These are phyloP conservation scores for Corella eumyota DNA, from an alignment of 23 tunicate species.

Conservation along the genomic window DNA sequence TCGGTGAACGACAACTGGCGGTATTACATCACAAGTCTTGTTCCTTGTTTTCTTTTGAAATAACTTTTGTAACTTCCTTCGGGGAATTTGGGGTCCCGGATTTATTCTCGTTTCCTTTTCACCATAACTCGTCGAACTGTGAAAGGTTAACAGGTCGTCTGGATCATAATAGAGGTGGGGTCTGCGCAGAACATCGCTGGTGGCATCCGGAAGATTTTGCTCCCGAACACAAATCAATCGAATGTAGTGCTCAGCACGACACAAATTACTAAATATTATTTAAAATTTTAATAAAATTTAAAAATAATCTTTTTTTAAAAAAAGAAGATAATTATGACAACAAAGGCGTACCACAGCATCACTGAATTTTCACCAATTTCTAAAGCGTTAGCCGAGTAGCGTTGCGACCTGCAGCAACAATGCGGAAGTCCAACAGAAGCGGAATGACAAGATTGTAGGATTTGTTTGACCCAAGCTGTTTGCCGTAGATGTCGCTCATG, in stretches of 20 bases:
- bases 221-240: slow-evolving; percentile 75
- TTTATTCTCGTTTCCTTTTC: too few relatives aligned
- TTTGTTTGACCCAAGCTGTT: slow-evolving; percentile 32
- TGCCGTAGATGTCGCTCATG: slow-evolving; percentile 50
- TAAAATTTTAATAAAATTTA: background rate
- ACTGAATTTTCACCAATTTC: too few relatives aligned
- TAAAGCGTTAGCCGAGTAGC: too few relatives aligned
- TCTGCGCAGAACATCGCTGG: slow-evolving; percentile 41
- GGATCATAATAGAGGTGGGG: slow-evolving; percentile 81
- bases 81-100: too few relatives aligned
- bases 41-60: slow-evolving; percentile 18
- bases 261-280: slow-evolving; percentile 48
- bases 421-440: slow-evolving; percentile 17
- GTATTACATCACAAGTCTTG: background rate
- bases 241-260: slow-evolving; percentile 60
- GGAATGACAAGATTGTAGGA: slow-evolving; percentile 31
- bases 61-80: slow-evolving; percentile 22
- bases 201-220: slow-evolving; percentile 37
- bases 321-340: background rate
- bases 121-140: too few relatives aligned
- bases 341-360: slow-evolving; percentile 26
- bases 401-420: slow-evolving; percentile 40
- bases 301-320: background rate
- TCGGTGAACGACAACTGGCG: background rate
- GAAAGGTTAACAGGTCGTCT: slow-evolving; percentile 49